Conservation (phyloP, 2,113 vertebrate species). For the Chauna torquata region DNA sequence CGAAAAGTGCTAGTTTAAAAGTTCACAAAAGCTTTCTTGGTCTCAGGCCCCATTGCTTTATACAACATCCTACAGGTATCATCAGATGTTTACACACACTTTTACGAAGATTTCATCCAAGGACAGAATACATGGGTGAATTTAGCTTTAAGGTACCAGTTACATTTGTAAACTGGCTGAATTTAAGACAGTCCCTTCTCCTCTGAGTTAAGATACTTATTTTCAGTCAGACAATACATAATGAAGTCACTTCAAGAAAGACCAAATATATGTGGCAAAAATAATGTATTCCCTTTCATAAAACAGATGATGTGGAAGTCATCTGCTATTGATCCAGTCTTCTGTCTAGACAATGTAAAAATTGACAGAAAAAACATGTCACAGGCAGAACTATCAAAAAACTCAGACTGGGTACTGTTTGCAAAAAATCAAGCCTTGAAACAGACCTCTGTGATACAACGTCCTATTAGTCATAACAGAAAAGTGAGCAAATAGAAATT, state of each 20-base stretch:
- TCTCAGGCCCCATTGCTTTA: not conserved
- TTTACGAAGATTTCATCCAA: not conserved
- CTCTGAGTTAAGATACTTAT: not conserved
- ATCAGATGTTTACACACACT: not conserved
- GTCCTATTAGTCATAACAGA: not conserved
- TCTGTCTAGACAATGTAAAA: too few relatives aligned
- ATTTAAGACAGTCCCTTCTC: not conserved
- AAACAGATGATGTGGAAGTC: not conserved
- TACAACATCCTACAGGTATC: not conserved
- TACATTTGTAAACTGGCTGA: not conserved
- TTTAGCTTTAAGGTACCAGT: not conserved
- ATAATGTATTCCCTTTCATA: not conserved
- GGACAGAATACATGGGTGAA: not conserved
- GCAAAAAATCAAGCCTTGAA: not conserved
- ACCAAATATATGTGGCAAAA: not conserved
- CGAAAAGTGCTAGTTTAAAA: not conserved
- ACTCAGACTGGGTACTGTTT: not conserved
- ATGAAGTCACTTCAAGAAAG: not conserved
- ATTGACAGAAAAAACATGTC: not conserved
- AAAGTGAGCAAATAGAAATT: not conserved
- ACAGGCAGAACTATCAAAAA: not conserved
- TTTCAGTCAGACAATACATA: not conserved
- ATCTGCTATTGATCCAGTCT: not conserved
- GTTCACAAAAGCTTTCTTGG: not conserved
- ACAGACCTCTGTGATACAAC: not conserved